Conservation (phyloP, 2,113 vertebrate genomes). For the Oplegnathus fasciatus region DNA sequence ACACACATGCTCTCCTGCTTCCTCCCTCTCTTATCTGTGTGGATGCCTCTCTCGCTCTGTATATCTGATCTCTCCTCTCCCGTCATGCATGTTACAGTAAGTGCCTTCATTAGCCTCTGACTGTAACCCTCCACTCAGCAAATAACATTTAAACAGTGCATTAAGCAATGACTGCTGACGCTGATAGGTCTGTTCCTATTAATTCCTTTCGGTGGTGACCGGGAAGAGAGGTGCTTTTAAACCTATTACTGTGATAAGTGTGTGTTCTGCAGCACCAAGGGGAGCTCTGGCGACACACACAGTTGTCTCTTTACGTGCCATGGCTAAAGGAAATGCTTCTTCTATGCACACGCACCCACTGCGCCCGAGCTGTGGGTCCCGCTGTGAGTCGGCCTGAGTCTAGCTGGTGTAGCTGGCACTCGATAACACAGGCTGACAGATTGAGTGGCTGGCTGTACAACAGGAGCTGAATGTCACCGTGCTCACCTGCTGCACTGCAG, state of each 20-base stretch:
- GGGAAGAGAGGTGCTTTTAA: not conserved
- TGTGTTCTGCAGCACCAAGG: not conserved
- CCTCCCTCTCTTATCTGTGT: not conserved
- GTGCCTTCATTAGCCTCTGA: conserved; percentile 24
- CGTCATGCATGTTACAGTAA: not conserved
- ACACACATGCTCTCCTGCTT: not conserved
- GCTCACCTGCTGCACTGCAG: conserved; percentile 1
- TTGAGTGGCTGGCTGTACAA: not conserved
- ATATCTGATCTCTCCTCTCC: not conserved
- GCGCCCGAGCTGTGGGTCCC: too few species aligned
- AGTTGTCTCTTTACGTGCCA: not conserved
- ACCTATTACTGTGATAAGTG: not conserved
- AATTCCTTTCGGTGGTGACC: not conserved
- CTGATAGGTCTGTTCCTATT: not conserved
- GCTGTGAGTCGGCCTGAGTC: not conserved
- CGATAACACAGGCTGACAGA: not conserved
- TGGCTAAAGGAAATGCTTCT: not conserved
- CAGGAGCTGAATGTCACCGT: conserved; percentile 5
- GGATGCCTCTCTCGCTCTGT: not conserved
- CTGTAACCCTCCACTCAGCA: not conserved
- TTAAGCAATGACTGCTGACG: conserved; percentile 1
- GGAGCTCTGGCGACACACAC: not conserved
- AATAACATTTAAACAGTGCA: conserved; percentile 12
- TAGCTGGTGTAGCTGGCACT: not conserved
- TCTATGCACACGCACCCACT: not conserved